Percentiles rank a stretch among this genome's conserved stretches.
phyloP scores from a whole-genome alignment of 2,888 invertebrate genomes.

The Drosophila yooni region DNA sequence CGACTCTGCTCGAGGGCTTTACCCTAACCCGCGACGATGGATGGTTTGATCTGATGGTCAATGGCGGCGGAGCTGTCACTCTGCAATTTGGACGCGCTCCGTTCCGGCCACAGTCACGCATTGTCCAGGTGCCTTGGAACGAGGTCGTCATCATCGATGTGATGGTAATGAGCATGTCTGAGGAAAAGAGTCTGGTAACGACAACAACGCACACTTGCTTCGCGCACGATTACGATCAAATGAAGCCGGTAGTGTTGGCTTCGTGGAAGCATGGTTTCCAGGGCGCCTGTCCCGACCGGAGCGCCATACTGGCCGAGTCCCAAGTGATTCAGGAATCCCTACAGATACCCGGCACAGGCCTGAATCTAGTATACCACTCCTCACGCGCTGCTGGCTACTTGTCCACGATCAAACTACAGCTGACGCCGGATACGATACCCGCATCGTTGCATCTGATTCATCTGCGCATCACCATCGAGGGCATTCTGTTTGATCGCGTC shows the following conservation, averaged over 20 bases:
- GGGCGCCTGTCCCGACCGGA: slow-evolving; percentile 96
- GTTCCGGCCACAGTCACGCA: slow-evolving; percentile 94
- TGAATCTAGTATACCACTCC: slow-evolving; percentile 98
- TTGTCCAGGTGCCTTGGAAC: slow-evolving; percentile 98
- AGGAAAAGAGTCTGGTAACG: slow-evolving; percentile 89
- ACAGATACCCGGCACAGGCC: slow-evolving; percentile 96
- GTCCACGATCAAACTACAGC: slow-evolving; percentile 95
- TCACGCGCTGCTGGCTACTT: slow-evolving; percentile 96
- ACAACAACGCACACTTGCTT: slow-evolving; percentile 91
- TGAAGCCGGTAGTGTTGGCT: slow-evolving; percentile 96
- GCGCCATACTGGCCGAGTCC: slow-evolving; percentile 95
- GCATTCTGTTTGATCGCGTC: slow-evolving; percentile 95
- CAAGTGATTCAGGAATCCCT: slow-evolving; percentile 98
- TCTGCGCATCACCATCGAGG: slow-evolving; percentile 96
- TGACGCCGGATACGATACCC: slow-evolving; percentile 94
- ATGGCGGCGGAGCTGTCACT: slow-evolving; percentile 99
- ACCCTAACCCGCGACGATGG: slow-evolving; percentile 96
- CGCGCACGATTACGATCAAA: slow-evolving; percentile 95
- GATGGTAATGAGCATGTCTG: slow-evolving; percentile 92
- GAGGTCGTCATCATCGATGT: slow-evolving; percentile 97
- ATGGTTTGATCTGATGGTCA: slow-evolving; percentile 99
- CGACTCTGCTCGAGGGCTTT: slow-evolving; percentile 97
- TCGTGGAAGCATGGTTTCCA: slow-evolving; percentile 98
- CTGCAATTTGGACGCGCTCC: slow-evolving; percentile 97
- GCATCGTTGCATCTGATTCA: slow-evolving; percentile 94